phyloP scores from a whole-genome alignment of 2,797 vertebrate species.

The Heliangelus exortis region DNA sequence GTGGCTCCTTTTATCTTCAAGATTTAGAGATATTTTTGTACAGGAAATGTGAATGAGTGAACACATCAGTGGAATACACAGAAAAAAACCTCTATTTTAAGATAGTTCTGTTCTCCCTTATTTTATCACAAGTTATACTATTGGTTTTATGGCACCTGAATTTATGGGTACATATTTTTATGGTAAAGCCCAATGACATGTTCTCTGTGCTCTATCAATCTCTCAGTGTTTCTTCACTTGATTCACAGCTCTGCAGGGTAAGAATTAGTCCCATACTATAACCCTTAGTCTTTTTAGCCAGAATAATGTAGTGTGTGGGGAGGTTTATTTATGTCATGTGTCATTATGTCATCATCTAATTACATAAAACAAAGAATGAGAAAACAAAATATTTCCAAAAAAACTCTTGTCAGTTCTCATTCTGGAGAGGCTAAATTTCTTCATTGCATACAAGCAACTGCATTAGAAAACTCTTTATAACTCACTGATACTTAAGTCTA shows the following conservation, averaged over 20 bases:
- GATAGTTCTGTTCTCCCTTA: conserved; percentile 30
- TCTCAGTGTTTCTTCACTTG: conserved; percentile 41
- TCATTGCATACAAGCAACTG: not conserved
- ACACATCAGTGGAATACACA: not conserved
- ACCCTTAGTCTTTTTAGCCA: conserved; percentile 45
- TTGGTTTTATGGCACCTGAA: conserved; percentile 48
- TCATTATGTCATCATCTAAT: conserved; percentile 9
- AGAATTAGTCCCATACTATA: conserved; percentile 30
- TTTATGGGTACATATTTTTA: conserved; percentile 59
- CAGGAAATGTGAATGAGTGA: conserved; percentile 45
- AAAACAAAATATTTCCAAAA: conserved; percentile 13
- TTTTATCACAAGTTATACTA: conserved; percentile 32
- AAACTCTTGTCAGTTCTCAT: not conserved
- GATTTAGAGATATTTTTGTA: conserved; percentile 54
- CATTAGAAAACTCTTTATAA: not conserved
- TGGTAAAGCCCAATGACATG: conserved; percentile 43
- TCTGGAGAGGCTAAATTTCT: not conserved
- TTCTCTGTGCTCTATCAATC: conserved; percentile 31
- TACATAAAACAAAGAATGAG: not conserved
- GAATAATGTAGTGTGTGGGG: not conserved
- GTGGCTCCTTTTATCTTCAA: conserved; percentile 51
- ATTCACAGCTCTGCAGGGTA: conserved; percentile 38
- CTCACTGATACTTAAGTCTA: not conserved
- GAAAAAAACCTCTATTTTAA: not conserved
- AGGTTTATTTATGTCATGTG: not conserved